Evolutionary conservation across 2,113 vertebrate genomes (phyloP), one percentile per base, ranked within the genome.

Genomic region (Myiozetetes cayanensis): DNA sequence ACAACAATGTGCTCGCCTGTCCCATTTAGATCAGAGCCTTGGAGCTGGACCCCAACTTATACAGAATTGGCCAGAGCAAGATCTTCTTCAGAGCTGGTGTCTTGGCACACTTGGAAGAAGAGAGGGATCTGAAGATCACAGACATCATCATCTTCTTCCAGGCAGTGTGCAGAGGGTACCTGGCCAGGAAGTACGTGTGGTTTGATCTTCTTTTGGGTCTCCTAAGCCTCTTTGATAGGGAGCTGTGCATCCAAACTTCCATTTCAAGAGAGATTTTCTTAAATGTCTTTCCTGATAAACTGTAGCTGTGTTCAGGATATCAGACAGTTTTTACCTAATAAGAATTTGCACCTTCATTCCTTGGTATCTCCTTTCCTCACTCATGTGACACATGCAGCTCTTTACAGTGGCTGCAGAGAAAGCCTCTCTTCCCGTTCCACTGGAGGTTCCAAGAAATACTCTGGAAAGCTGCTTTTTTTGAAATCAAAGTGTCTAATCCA

Each of bases 131-230:
- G 96, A 99, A 99, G 97, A 99, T 99, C 94, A 99, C 99, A 0
- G 99, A 99, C 93, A 99, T 99, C 67, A 99, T 99, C 94, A 99
- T 99, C 97, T 99, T 99, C 98, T 99, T 99, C 98, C 99, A 99
- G 97, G 98, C 99, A 1, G 98, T 99, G 71, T 99, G 99, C 91
- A 98, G 99, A 76, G 99, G 99, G 41, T 99, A 99, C 94, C 96
- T 99, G 90, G 99, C 99, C 70, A 98, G 99, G 95, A 99, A 99
- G 99, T 99, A 94, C 97, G 99, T 98, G 75, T 3, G 35, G 1
- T 18, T 59, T 44, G 3, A 2, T 12, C 31, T 58, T 59, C 50
- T 46, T 1, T 0, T 37, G 58, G 23, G 31, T 28, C 37, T 49
- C 76, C 21, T 27, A n/a, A 47, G 20, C 10, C 39, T 35, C 53